Conservation (phyloP, 2,113 vertebrate species). For the Rhynchopsitta pachyrhyncha region DNA sequence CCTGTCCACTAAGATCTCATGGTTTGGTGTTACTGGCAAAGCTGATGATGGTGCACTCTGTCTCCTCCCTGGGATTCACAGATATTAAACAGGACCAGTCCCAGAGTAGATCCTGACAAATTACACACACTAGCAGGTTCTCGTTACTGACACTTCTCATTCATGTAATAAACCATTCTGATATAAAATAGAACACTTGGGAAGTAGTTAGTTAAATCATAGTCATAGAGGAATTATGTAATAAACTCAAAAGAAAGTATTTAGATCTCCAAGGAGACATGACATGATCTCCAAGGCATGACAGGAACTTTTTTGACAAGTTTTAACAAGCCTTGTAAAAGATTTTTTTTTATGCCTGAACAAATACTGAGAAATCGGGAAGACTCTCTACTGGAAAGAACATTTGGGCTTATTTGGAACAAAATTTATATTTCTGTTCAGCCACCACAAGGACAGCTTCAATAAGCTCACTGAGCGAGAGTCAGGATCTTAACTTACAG, state of each 20-base stretch:
- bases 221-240: not conserved
- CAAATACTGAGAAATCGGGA: not conserved
- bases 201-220: not conserved
- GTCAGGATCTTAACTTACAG: not conserved
- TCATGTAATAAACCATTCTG: not conserved
- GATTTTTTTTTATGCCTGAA: not conserved
- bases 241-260: not conserved
- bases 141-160: not conserved
- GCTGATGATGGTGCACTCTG: too few relatives aligned
- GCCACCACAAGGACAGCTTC: not conserved
- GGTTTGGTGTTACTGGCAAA: not conserved
- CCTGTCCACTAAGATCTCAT: not conserved
- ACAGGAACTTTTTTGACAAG: not conserved
- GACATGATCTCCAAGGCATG: too few relatives aligned
- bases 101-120: not conserved
- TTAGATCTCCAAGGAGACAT: not conserved
- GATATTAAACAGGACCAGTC: too few relatives aligned
- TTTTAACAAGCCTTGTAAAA: not conserved
- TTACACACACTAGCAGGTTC: rapidly evolving
- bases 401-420: not conserved
- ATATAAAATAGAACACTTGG: not conserved
- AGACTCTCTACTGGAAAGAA: not conserved
- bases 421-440: not conserved
- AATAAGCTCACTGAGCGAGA: not conserved
- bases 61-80: not conserved